Percentiles rank a stretch among this genome's conserved stretches.
Evolutionary conservation across 2,113 vertebrate genomes (phyloP).

Genomic region (Mohoua ochrocephala): DNA sequence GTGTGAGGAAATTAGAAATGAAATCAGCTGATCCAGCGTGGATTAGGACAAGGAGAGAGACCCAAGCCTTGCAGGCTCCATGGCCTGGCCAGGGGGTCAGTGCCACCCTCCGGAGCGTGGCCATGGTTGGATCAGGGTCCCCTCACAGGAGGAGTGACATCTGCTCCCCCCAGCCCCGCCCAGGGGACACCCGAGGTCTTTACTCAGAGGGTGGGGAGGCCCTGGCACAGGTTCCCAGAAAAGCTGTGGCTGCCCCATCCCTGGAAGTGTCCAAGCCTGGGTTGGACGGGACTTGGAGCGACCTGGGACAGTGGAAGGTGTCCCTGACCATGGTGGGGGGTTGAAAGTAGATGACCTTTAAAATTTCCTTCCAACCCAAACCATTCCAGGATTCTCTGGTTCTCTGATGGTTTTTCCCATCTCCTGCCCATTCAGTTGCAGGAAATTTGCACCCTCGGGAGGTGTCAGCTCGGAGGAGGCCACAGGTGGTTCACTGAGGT

Average conservation of each 20-base stretch:
- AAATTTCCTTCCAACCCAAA: neutral
- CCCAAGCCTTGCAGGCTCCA: neutral
- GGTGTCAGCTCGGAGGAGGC: neutral
- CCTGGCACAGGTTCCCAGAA: neutral
- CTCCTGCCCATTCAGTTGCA: neutral
- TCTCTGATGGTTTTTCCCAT: neutral
- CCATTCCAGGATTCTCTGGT: neutral
- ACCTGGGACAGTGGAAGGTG: fast-evolving
- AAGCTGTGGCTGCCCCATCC: neutral
- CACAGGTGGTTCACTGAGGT: neutral
- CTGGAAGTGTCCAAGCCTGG: neutral
- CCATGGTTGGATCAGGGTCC: fast-evolving
- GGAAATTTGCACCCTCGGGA: neutral
- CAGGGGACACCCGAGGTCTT: fast-evolving
- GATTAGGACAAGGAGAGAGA: slow-evolving; percentile 4
- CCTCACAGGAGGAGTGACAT: neutral
- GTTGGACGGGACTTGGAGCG: fast-evolving
- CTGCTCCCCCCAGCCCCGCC: neutral
- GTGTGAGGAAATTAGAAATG: slow-evolving; percentile 67
- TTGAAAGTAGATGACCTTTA: neutral
- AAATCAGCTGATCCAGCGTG: slow-evolving; percentile 64
- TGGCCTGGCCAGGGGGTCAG: neutral
- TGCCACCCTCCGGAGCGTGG: neutral
- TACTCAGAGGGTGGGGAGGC: neutral
- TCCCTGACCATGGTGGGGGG: neutral